Percentiles rank a stretch among this genome's conserved stretches.
phyloP scores from a whole-genome alignment of 1,140 invertebrate species.

The Trichoplusia ni region DNA sequence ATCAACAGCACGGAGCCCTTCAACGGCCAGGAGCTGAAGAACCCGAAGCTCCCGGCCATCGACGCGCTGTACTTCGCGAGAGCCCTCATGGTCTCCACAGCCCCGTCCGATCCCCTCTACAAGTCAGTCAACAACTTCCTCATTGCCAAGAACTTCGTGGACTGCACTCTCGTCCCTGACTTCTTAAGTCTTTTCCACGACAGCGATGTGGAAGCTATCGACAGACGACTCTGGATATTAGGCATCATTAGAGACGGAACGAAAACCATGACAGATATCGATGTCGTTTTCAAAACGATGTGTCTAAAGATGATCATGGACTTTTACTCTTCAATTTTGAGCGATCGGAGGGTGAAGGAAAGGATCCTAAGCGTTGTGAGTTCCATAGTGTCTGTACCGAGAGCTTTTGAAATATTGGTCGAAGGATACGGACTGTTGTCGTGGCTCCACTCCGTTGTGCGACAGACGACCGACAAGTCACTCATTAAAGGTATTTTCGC shows the following conservation, averaged over 20 bases:
- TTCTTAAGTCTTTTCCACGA: conserved; percentile 88
- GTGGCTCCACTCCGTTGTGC: conserved; percentile 80
- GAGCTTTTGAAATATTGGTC: conserved; percentile 83
- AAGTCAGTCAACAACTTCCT: conserved; percentile 86
- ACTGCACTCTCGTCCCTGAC: conserved; percentile 89
- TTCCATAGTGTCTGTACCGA: conserved; percentile 82
- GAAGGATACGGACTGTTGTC: conserved; percentile 84
- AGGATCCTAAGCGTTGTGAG: conserved; percentile 84
- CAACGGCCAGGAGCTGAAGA: conserved; percentile 43
- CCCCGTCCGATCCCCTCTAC: conserved; percentile 87
- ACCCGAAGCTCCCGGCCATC: conserved; percentile 84
- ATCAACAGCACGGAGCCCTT: conserved; percentile 40
- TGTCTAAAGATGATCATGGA: conserved; percentile 83
- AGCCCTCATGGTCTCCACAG: conserved; percentile 84
- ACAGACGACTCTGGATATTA: conserved; percentile 86
- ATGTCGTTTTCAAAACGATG: conserved; percentile 79
- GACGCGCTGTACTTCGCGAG: conserved; percentile 87
- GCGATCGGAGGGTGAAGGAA: conserved; percentile 82
- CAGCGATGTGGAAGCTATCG: conserved; percentile 83
- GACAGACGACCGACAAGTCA: conserved; percentile 52
- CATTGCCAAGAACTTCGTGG: conserved; percentile 85
- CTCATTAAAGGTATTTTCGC: conserved; percentile 45
- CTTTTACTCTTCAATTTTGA: conserved; percentile 75
- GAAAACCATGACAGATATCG: conserved; percentile 78
- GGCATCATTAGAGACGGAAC: conserved; percentile 85